Base-by-base conservation (phyloP, 2,888 invertebrate species). In the Cephus spinipes region DNA sequence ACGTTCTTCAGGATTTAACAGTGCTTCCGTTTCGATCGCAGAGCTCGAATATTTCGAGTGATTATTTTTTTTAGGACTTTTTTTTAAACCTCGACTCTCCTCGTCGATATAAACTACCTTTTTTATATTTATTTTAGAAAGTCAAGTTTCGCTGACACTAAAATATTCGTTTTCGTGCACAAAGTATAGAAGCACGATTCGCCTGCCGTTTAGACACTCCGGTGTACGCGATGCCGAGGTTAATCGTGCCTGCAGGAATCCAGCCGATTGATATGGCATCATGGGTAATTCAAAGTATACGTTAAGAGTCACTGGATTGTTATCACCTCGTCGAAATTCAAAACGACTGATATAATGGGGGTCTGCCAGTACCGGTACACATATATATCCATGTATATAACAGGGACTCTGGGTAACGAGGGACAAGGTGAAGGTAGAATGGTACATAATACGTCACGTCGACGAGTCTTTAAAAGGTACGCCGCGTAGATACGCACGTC, bases 41-140 rank as follows among this genome's bases (percentile, higher is more conserved):
- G 6, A 40, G 40, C 6, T 15, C 4, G 15, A 40, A 40, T 40
- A 40, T 40, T 6, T 15, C 0, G 15, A 40, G 40, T 36, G 35
- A 31, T 76, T 69, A 34, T 76, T 69, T 69, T 69, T 69, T 35
- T 35, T 12, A 69, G 34, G 68, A 71, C 12, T 75, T 69, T 35
- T 3, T 35, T 35, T 12, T 12, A 75, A 68, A 34, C 71, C 32
- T 23, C 30, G n/a, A 68, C n/a, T 36, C 36, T 40, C 12, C 40
- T 40, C 15, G 40, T 2, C 15, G 40, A 40, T 40, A 2, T 15
- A 6, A 15, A 15, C 40, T 15, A 15, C 40, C 6, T 36, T 36
- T 36, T 15, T 12, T 12, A 35, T 36, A 36, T 36, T 36, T 36
- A 36, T 15, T 12, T 40, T 40, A 15, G 40, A 40, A 40, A 40